Conservation (phyloP, 2,888 invertebrate species). For the Megaustenia siamemsis region DNA sequence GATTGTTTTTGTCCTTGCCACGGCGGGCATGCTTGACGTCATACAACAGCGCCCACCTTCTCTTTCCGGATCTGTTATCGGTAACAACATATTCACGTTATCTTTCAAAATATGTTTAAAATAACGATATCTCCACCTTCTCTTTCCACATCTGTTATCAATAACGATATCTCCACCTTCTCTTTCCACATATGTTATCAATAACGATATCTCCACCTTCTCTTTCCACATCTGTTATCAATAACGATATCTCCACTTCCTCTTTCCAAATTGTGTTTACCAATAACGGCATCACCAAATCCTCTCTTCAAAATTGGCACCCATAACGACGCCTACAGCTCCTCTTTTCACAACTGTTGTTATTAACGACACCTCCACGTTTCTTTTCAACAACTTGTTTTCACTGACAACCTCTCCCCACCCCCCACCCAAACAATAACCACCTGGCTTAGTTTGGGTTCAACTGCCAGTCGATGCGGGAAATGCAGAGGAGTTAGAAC, state of each 20-base stretch:
- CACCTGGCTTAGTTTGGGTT: no score
- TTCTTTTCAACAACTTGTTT: neutral
- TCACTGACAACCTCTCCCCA: neutral
- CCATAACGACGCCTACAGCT: neutral
- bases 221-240: neutral
- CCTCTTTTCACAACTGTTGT: neutral
- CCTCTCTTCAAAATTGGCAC: no score
- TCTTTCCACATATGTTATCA: neutral
- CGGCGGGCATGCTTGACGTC: neutral
- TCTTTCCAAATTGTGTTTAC: no score
- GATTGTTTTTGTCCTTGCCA: neutral
- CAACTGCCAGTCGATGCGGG: no score
- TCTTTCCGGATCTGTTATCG: neutral
- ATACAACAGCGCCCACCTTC: no score
- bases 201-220: neutral
- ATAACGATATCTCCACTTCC: neutral
- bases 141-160: neutral
- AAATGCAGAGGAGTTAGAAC: no score
- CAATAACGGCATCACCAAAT: no score
- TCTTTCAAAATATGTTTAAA: neutral
- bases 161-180: neutral
- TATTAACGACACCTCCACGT: neutral
- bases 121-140: neutral
- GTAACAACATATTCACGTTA: neutral
- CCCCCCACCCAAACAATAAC: no score